Percentiles rank a stretch among this genome's conserved stretches.
These are phyloP conservation scores for Grallaria varia DNA, from an alignment of 2,113 vertebrate species.

Conservation along the genomic window DNA sequence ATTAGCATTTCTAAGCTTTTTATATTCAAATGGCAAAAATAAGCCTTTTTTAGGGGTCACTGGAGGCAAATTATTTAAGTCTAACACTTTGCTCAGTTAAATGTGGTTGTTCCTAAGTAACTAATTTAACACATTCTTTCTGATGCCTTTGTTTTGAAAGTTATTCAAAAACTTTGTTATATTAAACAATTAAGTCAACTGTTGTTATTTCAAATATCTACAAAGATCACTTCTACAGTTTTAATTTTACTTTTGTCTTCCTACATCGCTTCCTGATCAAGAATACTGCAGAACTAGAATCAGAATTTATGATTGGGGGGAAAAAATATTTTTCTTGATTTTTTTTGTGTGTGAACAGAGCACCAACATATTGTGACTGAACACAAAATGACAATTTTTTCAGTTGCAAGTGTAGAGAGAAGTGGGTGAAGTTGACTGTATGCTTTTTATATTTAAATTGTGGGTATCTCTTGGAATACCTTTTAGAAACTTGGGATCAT, in stretches of 20 bases:
- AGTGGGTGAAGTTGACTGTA: background rate
- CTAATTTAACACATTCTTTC: constrained; percentile 2
- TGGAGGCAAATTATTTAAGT: constrained; percentile 51
- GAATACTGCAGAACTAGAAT: background rate
- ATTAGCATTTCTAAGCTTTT: constrained; percentile 70
- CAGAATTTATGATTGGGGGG: background rate
- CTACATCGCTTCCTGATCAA: background rate
- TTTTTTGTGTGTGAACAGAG: background rate
- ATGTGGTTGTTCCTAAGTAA: background rate
- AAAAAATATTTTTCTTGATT: background rate
- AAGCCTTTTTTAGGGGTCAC: constrained; percentile 67
- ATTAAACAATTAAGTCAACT: background rate
- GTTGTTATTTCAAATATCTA: background rate
- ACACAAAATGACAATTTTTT: background rate
- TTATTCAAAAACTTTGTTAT: background rate
- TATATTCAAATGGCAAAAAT: constrained; percentile 49
- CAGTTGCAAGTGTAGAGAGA: background rate
- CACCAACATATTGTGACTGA: background rate
- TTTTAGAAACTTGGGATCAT: background rate
- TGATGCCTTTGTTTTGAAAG: background rate
- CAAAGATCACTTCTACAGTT: background rate
- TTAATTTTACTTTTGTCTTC: background rate
- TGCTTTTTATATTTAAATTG: background rate
- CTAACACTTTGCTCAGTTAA: constrained; percentile 42
- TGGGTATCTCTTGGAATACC: background rate